Evolutionary conservation across 2,797 vertebrate species (phyloP), one percentile per base, ranked within the genome.

Genomic region (Scomberomorus guttatus): DNA sequence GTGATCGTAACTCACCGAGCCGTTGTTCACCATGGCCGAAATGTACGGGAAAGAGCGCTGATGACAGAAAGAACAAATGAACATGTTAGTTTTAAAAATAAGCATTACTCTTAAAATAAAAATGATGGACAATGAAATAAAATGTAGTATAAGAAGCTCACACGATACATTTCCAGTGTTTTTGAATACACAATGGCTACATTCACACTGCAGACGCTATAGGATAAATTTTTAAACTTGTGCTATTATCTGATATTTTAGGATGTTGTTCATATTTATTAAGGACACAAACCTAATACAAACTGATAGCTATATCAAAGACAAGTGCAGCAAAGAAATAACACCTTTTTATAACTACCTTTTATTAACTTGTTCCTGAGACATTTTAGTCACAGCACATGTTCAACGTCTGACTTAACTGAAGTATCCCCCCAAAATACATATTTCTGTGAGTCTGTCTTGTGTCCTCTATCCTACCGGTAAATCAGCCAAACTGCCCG

Each of bases 11-110:
- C 90, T 95, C 93, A 98, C 89, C 2, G 98, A 96, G 83, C 98
- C 98, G 3, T 99, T 99, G 94, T 96, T 99, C 80, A 99, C 97
- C 98, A 98, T 99, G 17, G 96, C 97, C 0, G 97, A 99, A 84
- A 99, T 97, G 72, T 95, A 99, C 0, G 98, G 98, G 93, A 99
- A 99, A 54, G 98, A 96, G 0, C 97, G 97, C 98, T 99, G 79
- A 63, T 0, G 22, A 75, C 34, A 25, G 34, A 37, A 11, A 39
- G 18, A 61, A 59, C 2, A 7, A 46, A 17, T 51, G 11, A 39
- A 27, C 2, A 11, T 0, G 10, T 3, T 8, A 14, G 39, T 24
- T 20, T 10, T 0, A 32, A 25, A 25, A 64, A 9, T 2, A 14
- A 13, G 39, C 11, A 3, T 37, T 0, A 55, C 4, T 9, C 4